Base-by-base conservation (phyloP, 2,113 vertebrate species). In the Gallinago paraguaiae region DNA sequence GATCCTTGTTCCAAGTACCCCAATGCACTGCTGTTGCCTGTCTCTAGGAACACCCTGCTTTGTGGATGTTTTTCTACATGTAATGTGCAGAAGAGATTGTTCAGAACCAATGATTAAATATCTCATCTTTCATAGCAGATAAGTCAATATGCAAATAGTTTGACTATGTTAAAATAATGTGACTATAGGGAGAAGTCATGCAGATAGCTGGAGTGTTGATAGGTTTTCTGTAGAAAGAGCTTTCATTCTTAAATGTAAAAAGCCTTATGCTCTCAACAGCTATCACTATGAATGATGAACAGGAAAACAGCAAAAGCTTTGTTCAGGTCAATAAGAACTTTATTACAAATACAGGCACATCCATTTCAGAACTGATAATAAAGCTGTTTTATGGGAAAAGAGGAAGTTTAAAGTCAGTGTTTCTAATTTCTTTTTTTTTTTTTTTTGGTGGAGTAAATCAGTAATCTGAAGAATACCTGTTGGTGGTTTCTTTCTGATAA, bases 321-420 rank as follows among this genome's bases (percentile, higher is more conserved):
- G 68, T 91, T 92, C 82, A 79, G 61, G 24, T 94, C 83, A 95
- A 13, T 68, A 92, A 86, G 39, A 95, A 91, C n/a, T 94, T 93
- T 80, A 94, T 88, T 94, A 77, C 0, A 0, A 91, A 20, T 76
- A 46, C 63, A 87, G 61, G 88, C 87, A 75, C 57, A 71, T 92
- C 78, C 43, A 83, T 92, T 93, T 94, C 64, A 81, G 81, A 86
- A 25, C 41, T 85, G 75, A 95, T 93, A 90, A 92, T 83, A 92
- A 96, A 93, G 77, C 24, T 64, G 35, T 90, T 95, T 90, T 90
- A 85, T 75, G 28, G 60, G n/a, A 83, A 93, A 92, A 86, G n/a
- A 88, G 50, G 81, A 57, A 87, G 48, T 76, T 88, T 75, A 70
- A 92, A 93, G 41, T 71, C 51, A 25, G 11, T 86, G 28, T 54